Base-by-base conservation (phyloP, 1,140 invertebrate genomes). In the Anoplolepis gracilipes region DNA sequence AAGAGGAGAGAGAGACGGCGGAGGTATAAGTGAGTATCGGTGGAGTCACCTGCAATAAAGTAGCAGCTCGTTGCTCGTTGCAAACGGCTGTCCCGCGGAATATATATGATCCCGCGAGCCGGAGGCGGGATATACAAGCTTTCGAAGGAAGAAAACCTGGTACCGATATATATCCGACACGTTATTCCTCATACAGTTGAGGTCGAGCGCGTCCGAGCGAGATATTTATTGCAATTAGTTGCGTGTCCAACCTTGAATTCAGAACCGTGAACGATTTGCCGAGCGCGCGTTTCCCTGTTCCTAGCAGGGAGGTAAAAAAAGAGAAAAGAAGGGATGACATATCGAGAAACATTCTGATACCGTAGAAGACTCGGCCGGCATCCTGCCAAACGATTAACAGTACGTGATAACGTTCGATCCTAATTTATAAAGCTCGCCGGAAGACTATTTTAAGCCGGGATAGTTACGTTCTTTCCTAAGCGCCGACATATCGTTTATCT, bases 21-120 rank as follows among this genome's bases (percentile, higher is more conserved):
- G 46, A 49, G 16, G 19, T 49, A 19, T 65, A 81, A 65, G 61
- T 55, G 61, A 79, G 70, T 69, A 62, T 67, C 69, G 39, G 70
- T 65, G 42, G 46, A 75, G 67, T 77, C 61, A 62, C 69, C 46
- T 67, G 88, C 62, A 82, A 88, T 84, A 81, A 89, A 86, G 76
- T 61, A 67, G 53, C 73, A 46, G 61, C 85, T 70, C 53, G 67
- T 57, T 85, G 76, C 77, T 89, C 76, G 69, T 81, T 85, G 70
- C 84, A 28, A 36, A 61, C 75, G 59, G 22, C 73, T 61, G 55
- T 39, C 69, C 46, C 62, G 30, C 61, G 75, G 72, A 87, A 88
- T 75, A 25, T 59, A 57, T 57, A 53, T 30, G 86, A 69, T 49
- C 46, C 39, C 65, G 76, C 73, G 36, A 78, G 33, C 28, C 67